Conservation (phyloP, 1,140 invertebrate genomes). For the Trichogramma pretiosum region DNA sequence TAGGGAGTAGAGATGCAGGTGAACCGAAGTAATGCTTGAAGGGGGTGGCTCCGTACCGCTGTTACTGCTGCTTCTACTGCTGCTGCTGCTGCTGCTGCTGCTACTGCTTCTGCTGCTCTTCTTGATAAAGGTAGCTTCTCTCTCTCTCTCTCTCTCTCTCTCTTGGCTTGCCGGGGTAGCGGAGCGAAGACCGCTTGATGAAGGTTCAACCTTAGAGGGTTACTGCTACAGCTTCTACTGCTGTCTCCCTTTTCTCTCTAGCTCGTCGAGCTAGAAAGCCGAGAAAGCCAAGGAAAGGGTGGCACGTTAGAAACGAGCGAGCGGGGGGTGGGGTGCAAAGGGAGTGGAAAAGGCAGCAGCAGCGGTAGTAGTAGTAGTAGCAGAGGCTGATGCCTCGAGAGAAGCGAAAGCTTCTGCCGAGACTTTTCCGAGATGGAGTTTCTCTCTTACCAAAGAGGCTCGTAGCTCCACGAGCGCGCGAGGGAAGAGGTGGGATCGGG, state of each 20-base stretch:
- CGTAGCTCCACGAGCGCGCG: no score
- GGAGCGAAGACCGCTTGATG: constrained; percentile 43
- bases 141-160: constrained; percentile 1
- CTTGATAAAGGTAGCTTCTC: constrained; percentile 43
- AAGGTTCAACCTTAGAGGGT: constrained; percentile 45
- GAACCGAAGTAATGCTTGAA: constrained; percentile 8
- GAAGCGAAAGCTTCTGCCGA: no score
- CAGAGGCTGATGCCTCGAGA: no score
- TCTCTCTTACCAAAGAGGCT: no score
- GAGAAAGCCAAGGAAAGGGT: neutral
- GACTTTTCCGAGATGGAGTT: no score
- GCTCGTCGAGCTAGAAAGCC: constrained; percentile 30
- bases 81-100: neutral
- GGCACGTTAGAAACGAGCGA: constrained; percentile 1
- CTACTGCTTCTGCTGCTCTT: constrained; percentile 23
- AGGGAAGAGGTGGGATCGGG: no score
- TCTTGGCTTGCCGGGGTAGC: constrained; percentile 5
- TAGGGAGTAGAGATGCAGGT: constrained; percentile 14
- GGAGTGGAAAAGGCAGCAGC: no score
- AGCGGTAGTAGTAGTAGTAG: no score
- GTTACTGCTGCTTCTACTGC: neutral
- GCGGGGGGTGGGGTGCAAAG: constrained; percentile 16
- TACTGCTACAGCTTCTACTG: constrained; percentile 30
- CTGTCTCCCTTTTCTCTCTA: neutral
- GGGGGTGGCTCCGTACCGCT: neutral